Evolutionary conservation across 2,888 invertebrate genomes (phyloP), one percentile per base, ranked within the genome.

Genomic region (Drosophila mayaguana): DNA sequence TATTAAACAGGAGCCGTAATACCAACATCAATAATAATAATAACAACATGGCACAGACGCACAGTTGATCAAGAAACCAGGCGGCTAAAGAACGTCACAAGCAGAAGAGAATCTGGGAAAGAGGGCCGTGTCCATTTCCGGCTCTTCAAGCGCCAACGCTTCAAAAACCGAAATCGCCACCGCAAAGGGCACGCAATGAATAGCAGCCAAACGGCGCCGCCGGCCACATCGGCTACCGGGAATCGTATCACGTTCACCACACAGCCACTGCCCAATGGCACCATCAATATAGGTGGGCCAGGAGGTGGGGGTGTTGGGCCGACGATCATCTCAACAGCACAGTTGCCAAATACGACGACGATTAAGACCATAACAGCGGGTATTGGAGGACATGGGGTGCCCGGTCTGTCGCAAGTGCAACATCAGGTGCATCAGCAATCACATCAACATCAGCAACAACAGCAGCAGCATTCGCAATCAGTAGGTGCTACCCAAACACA

Each of bases 231-330:
- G 78, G 87, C 92, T 66, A 91, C 88, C 67, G 95, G 90, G 68
- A 95, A 94, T 92, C 94, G 95, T 90, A 94, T 95, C 71, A 93
- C 95, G 66, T 95, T 95, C 90, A 94, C 95, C 62, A 94, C 94
- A 83, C 96, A 95, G 92, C 94, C 94, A 75, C 92, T 96, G 87
- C 95, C 95, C 54, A 96, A 96, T 93, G 96, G 96, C 79, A 95
- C 95, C 69, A 94, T 96, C 86, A 95, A 95, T 72, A 94, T 96
- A 65, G 93, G 90, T 32, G 90, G 90, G 16, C 88, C 87, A 18
- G 89, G 90, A 45, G 79, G 72, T 7, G 83, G 80, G 36, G 77
- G 70, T 22, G 75, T 81, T 28, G 90, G 89, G 14, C 83, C 90
- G 18, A 91, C 91, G 34, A 92, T 93, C 63, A 93, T 94, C 91